These are phyloP conservation scores for Drosophila pseudotalamancana DNA, from an alignment of 2,888 invertebrate species.

Conservation along the genomic window DNA sequence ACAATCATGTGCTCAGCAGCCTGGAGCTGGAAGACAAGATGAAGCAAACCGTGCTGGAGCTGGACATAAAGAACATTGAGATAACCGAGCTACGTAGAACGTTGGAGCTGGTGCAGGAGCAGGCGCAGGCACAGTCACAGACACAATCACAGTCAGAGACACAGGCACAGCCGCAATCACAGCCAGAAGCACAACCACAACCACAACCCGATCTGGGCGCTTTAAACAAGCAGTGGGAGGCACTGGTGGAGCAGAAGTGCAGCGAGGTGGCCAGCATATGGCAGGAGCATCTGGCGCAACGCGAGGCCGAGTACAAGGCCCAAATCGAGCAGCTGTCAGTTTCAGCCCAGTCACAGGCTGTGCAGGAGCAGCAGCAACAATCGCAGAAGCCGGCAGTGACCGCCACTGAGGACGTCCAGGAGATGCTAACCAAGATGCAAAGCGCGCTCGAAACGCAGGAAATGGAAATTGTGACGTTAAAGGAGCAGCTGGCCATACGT, in stretches of 20 bases:
- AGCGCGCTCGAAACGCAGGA: constrained; percentile 88
- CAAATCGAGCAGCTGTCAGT: constrained; percentile 43
- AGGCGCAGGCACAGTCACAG: constrained; percentile 14
- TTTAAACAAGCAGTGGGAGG: constrained; percentile 84
- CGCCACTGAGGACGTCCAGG: constrained; percentile 37
- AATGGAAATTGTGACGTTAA: constrained; percentile 89
- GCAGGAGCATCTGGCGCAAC: constrained; percentile 88
- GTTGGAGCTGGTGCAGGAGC: constrained; percentile 53
- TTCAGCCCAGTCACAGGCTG: neutral
- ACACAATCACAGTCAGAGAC: neutral
- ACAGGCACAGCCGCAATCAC: constrained; percentile 17
- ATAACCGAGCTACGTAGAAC: constrained; percentile 80
- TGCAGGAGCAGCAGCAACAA: neutral
- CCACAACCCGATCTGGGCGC: constrained; percentile 51
- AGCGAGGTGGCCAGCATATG: constrained; percentile 89
- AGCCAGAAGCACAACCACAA: constrained; percentile 2
- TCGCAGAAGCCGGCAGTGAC: neutral
- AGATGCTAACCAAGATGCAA: constrained; percentile 83
- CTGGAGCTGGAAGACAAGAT: constrained; percentile 82
- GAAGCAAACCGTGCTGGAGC: constrained; percentile 79
- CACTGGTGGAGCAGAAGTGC: constrained; percentile 88
- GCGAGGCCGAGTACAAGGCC: constrained; percentile 86
- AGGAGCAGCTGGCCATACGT: constrained; percentile 88
- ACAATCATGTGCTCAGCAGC: constrained; percentile 82
- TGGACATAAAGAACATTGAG: constrained; percentile 83